phyloP scores from a whole-genome alignment of 2,113 vertebrate genomes.

The Gorsachius goisagi region DNA sequence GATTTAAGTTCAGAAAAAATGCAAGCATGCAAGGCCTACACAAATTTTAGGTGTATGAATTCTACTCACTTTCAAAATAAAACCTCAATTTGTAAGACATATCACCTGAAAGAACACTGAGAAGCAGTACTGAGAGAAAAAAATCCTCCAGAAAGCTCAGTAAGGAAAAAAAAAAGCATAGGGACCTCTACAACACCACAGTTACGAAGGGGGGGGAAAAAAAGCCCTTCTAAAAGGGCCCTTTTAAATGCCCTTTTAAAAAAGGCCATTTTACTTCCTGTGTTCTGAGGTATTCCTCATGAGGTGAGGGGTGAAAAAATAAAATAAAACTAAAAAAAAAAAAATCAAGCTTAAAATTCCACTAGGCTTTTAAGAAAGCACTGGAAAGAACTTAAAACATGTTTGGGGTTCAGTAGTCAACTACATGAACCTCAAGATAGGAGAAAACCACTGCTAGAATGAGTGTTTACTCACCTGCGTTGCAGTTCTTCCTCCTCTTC shows the following conservation, averaged over 20 bases:
- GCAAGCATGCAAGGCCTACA: neutral
- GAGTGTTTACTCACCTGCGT: conserved; percentile 75
- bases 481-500: conserved; percentile 88
- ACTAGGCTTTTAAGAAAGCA: neutral
- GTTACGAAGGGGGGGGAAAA: neutral
- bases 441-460: neutral
- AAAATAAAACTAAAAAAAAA: too few relatives aligned
- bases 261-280: neutral
- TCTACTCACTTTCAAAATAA: neutral
- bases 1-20: neutral
- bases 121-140: neutral
- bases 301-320: too few relatives aligned
- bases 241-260: neutral
- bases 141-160: neutral
- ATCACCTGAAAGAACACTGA: neutral
- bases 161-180: neutral
- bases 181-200: neutral
- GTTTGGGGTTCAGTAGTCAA: neutral
- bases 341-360: neutral
- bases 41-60: neutral
- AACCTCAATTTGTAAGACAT: neutral
- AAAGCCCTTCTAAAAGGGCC: too few relatives aligned
- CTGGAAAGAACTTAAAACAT: neutral
- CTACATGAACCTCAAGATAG: neutral
- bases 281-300: neutral